Evolutionary conservation across 2,797 vertebrate species (phyloP).

Genomic region (Glossophaga mutica): DNA sequence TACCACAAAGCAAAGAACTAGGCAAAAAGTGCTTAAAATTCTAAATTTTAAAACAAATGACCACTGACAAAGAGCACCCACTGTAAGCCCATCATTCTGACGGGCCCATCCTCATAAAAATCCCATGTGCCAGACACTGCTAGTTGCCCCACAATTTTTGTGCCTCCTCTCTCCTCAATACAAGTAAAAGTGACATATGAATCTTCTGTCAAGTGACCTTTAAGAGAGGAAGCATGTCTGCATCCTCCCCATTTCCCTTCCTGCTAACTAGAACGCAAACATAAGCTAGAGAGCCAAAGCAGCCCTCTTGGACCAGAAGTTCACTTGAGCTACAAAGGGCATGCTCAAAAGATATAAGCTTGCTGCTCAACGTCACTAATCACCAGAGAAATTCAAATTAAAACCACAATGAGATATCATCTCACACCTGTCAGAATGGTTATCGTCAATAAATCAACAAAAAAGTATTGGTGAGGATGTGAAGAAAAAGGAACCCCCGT

Average conservation of each 20-base stretch:
- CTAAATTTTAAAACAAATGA: background rate
- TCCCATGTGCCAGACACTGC: background rate
- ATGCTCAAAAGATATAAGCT: background rate
- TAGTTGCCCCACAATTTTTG: background rate
- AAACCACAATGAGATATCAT: background rate
- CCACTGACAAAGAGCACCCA: background rate
- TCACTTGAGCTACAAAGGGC: background rate
- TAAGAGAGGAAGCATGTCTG: background rate
- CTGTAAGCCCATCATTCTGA: background rate
- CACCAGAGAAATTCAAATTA: background rate
- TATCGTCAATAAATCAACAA: background rate
- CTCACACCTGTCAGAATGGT: background rate
- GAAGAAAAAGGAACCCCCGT: background rate
- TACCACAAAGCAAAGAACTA: background rate
- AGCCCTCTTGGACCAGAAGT: background rate
- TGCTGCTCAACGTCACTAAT: background rate
- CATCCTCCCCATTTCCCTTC: background rate
- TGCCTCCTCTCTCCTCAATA: background rate
- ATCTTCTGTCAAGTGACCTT: background rate
- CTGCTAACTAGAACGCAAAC: background rate
- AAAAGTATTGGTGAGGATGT: background rate
- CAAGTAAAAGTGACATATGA: background rate
- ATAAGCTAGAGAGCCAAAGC: background rate
- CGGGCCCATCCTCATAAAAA: background rate
- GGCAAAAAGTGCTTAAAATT: background rate